These are phyloP conservation scores for Drosophila aff. DNA, from an alignment of 1,140 invertebrate species.

Conservation along the genomic window DNA sequence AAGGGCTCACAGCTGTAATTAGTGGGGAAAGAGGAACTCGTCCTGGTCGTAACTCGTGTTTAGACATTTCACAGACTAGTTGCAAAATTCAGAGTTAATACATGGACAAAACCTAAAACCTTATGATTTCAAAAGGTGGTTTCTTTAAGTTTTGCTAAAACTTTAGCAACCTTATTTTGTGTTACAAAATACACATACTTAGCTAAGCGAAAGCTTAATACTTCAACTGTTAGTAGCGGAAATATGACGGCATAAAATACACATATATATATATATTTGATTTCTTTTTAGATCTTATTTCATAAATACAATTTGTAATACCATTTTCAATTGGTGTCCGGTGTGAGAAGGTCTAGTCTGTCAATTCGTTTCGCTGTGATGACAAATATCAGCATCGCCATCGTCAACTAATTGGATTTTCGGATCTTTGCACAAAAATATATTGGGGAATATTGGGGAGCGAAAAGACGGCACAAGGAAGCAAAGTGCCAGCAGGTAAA, in stretches of 20 bases:
- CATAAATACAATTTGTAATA: constrained; percentile 73
- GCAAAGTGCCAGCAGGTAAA: constrained; percentile 59
- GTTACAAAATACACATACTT: too few species aligned
- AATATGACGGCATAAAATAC: constrained; percentile 9
- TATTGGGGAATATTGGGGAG: constrained; percentile 27
- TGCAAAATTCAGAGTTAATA: background rate
- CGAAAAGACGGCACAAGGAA: constrained; percentile 22
- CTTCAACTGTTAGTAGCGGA: background rate
- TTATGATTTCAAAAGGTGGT: too few species aligned
- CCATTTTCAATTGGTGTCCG: constrained; percentile 60
- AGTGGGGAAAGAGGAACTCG: constrained; percentile 14
- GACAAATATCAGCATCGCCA: constrained; percentile 65
- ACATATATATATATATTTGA: constrained; percentile 40
- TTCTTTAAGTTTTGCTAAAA: too few species aligned
- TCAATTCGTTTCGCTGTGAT: constrained; percentile 32
- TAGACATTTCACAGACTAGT: constrained; percentile 1
- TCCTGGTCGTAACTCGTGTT: background rate
- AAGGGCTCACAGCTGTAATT: constrained; percentile 51
- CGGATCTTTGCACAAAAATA: constrained; percentile 53
- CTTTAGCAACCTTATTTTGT: too few species aligned
- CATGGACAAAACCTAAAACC: background rate
- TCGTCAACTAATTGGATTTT: constrained; percentile 79
- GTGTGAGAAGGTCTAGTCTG: constrained; percentile 11
- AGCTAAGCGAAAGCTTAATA: background rate
- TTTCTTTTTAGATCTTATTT: constrained; percentile 26